Evolutionary conservation across 2,113 vertebrate genomes (phyloP).

Genomic region (Tapirus terrestris): DNA sequence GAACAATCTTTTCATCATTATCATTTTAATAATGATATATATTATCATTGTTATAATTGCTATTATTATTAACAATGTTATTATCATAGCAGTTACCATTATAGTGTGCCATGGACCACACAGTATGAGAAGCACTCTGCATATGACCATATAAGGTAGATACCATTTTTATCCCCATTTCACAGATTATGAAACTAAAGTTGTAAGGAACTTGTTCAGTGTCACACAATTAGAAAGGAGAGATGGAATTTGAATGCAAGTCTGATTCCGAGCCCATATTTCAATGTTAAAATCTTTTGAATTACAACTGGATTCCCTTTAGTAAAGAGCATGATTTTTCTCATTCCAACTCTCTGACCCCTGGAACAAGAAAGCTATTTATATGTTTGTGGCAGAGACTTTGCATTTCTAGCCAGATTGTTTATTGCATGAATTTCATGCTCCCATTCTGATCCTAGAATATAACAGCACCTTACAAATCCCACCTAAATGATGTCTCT

Average conservation of each 20-base stretch:
- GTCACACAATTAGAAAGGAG: background rate
- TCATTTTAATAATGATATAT: background rate
- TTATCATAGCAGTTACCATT: background rate
- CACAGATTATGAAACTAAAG: constrained; percentile 40
- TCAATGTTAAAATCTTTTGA: background rate
- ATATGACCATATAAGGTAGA: background rate
- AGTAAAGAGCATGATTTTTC: background rate
- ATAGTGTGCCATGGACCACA: background rate
- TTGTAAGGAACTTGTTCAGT: background rate
- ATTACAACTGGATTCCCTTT: background rate
- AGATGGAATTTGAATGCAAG: background rate
- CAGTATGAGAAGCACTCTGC: background rate
- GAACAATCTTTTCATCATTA: background rate
- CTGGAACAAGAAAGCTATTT: background rate
- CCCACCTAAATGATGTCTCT: background rate
- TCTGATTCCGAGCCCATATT: background rate
- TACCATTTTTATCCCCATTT: background rate
- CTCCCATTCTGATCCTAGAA: background rate
- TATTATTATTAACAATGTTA: background rate
- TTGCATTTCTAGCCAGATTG: background rate
- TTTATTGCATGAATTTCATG: background rate
- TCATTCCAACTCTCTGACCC: background rate
- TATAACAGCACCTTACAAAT: constrained; percentile 19
- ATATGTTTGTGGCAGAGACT: background rate
- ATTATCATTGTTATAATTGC: background rate